phyloP scores from a whole-genome alignment of 2,888 invertebrate species.

The Papilio gigon region DNA sequence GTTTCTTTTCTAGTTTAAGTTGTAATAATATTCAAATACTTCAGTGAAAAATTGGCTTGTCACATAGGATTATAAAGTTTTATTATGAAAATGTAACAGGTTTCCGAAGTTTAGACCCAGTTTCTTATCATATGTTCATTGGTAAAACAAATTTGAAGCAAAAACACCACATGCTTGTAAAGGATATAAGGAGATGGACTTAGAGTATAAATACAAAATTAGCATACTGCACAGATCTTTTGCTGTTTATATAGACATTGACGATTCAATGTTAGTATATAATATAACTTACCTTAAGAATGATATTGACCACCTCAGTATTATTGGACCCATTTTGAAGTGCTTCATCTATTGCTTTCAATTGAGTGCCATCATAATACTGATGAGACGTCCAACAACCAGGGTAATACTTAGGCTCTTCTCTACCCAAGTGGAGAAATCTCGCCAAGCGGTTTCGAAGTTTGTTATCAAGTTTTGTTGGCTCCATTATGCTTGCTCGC shows the following conservation, averaged over 20 bases:
- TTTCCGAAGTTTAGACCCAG: too few relatives aligned
- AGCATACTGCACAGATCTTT: too few relatives aligned
- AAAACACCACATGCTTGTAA: conserved; percentile 8
- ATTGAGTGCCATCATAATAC: conserved; percentile 72
- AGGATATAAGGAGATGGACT: background rate
- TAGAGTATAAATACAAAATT: background rate
- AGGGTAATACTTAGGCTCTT: conserved; percentile 80
- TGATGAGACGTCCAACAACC: conserved; percentile 80
- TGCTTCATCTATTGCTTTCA: conserved; percentile 64
- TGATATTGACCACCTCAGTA: conserved; percentile 63
- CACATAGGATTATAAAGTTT: too few relatives aligned
- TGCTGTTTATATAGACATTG: too few relatives aligned
- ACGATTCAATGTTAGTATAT: too few relatives aligned
- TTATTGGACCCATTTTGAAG: conserved; percentile 52
- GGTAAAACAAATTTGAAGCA: too few relatives aligned
- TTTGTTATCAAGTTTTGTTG: conserved; percentile 57
- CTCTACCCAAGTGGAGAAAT: conserved; percentile 80
- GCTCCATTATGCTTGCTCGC: conserved; percentile 55
- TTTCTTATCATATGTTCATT: too few relatives aligned
- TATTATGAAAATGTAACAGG: too few relatives aligned
- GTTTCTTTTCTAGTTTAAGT: too few relatives aligned
- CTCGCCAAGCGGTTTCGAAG: conserved; percentile 71
- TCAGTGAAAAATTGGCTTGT: background rate
- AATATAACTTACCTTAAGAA: conserved; percentile 65
- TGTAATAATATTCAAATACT: too few relatives aligned